Conservation (phyloP, 1,140 invertebrate genomes). For the Saccostrea echinata region DNA sequence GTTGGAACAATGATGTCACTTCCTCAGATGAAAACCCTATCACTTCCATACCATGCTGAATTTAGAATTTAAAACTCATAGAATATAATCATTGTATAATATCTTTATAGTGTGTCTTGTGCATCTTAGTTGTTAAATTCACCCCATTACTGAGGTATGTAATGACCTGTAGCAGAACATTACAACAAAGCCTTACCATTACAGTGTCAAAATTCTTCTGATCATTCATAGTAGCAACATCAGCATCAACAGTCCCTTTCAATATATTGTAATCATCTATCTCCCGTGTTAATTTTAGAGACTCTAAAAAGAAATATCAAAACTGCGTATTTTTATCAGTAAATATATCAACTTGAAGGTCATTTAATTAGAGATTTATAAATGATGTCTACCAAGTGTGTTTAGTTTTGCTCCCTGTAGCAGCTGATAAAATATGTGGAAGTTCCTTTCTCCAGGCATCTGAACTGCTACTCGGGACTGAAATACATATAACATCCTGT, state of each 20-base stretch:
- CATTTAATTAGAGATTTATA: too few relatives aligned
- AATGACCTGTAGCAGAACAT: neutral
- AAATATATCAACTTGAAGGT: too few relatives aligned
- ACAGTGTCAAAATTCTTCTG: slow-evolving; percentile 85
- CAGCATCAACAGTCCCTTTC: slow-evolving; percentile 80
- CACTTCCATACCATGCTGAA: slow-evolving; percentile 87
- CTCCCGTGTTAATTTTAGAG: slow-evolving; percentile 81
- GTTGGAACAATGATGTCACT: slow-evolving; percentile 87
- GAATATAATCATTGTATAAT: neutral
- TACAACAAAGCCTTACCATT: slow-evolving; percentile 76
- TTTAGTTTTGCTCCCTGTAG: slow-evolving; percentile 87
- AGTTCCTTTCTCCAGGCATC: slow-evolving; percentile 92
- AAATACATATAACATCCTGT: neutral
- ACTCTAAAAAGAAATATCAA: slow-evolving; percentile 81
- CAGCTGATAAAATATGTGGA: slow-evolving; percentile 98
- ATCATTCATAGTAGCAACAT: slow-evolving; percentile 85
- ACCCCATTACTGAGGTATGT: neutral
- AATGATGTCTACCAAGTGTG: slow-evolving; percentile 81
- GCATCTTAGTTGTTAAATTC: neutral
- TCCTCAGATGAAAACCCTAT: slow-evolving; percentile 87
- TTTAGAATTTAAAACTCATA: neutral
- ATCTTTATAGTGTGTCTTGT: neutral
- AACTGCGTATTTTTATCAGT: too few relatives aligned
- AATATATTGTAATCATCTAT: slow-evolving; percentile 81
- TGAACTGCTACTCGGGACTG: slow-evolving; percentile 93